Base-by-base conservation (phyloP, 2,888 invertebrate genomes). In the Thyatira batis region DNA sequence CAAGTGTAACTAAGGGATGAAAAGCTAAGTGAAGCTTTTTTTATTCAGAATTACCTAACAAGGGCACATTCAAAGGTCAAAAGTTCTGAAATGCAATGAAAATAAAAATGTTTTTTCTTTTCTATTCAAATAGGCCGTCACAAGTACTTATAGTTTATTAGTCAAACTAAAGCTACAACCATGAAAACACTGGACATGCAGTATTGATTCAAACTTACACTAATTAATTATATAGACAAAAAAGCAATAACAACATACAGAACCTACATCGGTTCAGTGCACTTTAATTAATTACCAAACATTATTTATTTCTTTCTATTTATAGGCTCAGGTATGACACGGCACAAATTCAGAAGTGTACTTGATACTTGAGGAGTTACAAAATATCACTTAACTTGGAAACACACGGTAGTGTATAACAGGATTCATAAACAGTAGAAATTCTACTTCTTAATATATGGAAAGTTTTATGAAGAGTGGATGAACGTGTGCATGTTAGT, bases 401-500 rank as follows among this genome's bases (percentile, higher is more conserved):
- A 76, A 80, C 61, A 77, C 57, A 81, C 61, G 67, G 57, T 1
- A 5, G 0, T 10, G 3, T 53, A n/a, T n/a, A n/a, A n/a, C n/a
- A n/a, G n/a, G n/a, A n/a, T n/a, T n/a, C n/a, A n/a, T n/a, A n/a
- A n/a, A n/a, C n/a, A n/a, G n/a, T n/a, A n/a, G n/a, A n/a, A n/a
- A n/a, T n/a, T n/a, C n/a, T n/a, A n/a, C n/a, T n/a, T n/a, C n/a
- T n/a, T n/a, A n/a, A n/a, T n/a, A n/a, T n/a, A n/a, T n/a, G n/a
- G n/a, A n/a, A n/a, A n/a, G n/a, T n/a, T n/a, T n/a, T n/a, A n/a
- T n/a, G n/a, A n/a, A n/a, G n/a, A n/a, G n/a, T n/a, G n/a, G n/a
- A n/a, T n/a, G n/a, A n/a, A n/a, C n/a, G n/a, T n/a, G n/a, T n/a
- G n/a, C n/a, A n/a, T n/a, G n/a, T n/a, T n/a, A n/a, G n/a, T n/a